Conservation (phyloP, 2,797 vertebrate genomes). For the Periparus ater region DNA sequence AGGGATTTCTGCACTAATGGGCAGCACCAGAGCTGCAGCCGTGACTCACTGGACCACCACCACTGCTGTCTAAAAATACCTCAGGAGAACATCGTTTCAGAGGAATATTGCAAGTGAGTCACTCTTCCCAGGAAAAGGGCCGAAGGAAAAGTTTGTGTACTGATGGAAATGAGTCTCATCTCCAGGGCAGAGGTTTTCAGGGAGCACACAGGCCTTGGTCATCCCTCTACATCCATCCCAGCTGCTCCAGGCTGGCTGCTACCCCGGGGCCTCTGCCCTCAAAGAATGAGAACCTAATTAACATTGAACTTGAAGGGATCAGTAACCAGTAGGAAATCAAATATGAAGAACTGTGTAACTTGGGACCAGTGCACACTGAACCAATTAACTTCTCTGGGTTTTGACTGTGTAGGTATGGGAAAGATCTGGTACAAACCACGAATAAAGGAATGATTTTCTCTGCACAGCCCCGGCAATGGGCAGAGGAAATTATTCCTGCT, state of each 20-base stretch:
- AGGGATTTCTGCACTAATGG: neutral
- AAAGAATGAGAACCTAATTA: neutral
- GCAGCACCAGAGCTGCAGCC: neutral
- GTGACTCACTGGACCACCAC: conserved; percentile 31
- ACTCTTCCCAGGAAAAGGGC: neutral
- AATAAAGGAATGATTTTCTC: neutral
- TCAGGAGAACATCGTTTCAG: neutral
- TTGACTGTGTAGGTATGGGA: neutral
- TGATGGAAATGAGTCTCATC: neutral
- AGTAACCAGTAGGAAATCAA: neutral
- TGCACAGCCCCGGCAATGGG: neutral
- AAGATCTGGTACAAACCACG: neutral
- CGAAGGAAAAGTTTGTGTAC: neutral
- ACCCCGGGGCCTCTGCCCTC: rapidly evolving
- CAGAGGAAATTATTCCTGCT: neutral
- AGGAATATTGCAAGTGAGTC: neutral
- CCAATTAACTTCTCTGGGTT: neutral
- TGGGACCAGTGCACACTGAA: neutral
- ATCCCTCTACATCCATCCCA: neutral
- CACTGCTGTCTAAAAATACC: conserved; percentile 15
- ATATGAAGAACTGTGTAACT: neutral
- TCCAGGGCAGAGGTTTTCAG: neutral
- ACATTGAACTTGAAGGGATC: neutral
- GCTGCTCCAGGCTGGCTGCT: neutral
- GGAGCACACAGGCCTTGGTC: neutral